Base-by-base conservation (phyloP, 2,888 invertebrate genomes). In the Erpobdella octoculata region DNA sequence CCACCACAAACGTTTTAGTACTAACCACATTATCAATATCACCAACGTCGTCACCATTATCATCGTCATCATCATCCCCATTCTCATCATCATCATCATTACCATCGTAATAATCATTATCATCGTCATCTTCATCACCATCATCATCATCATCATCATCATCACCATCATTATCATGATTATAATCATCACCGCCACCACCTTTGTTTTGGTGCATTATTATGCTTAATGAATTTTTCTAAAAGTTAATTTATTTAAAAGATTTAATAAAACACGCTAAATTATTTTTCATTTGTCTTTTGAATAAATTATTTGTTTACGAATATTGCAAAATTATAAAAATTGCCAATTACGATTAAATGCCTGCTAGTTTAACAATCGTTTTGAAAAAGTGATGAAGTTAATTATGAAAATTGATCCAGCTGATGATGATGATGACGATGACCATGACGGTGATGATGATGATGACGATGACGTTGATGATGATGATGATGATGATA, bases 401-500 rank as follows among this genome's bases (percentile, higher is more conserved):
- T 25, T n/a, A 35, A 31, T 35, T 28, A n/a, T 9, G 18, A 33
- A 1, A 31, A 62, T 2, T 12, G n/a, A 41, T 12, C n/a, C 46
- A 41, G 35, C n/a, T 35, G 18, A 62, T 1, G 12, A 35, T 1
- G 62, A 62, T 33, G 62, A 62, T 15, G 62, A 62, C 31, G 35
- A 33, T 9, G 62, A 33, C 25, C 31, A 62, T 33, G 62, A 62
- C 18, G 62, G 33, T 31, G 62, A 35, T 1, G 62, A 18, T 12
- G 62, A 62, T 15, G 62, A 62, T 33, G 62, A 62, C 53, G 68
- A 68, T 48, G 48, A 48, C 21, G 68, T 28, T 33, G 53, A 53
- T 53, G 69, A 69, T 1, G 69, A 69, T 33, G 69, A 53, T 69
- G 53, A 69, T 48, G 48, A 68, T 68, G 48, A 68, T 68, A 31